Percentiles rank a stretch among this genome's conserved stretches.
Evolutionary conservation across 2,113 vertebrate species (phyloP).

Genomic region (Desmodus rotundus): DNA sequence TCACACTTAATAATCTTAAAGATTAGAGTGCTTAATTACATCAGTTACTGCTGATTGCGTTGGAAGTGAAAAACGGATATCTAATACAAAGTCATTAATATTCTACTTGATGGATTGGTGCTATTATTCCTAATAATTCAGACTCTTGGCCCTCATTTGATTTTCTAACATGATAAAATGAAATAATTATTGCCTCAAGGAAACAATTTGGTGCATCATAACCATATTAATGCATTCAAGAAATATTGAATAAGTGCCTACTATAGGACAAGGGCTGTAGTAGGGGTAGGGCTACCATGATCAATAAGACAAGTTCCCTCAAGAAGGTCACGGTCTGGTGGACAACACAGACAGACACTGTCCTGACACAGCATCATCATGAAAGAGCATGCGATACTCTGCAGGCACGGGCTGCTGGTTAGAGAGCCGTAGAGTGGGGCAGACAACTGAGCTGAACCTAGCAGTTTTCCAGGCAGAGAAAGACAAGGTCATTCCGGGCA

Average conservation of each 20-base stretch:
- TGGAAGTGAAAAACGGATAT: constrained; percentile 47
- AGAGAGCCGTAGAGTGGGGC: background rate
- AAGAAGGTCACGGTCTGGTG: background rate
- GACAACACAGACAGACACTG: background rate
- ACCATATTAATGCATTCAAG: background rate
- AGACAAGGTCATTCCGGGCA: constrained; percentile 44
- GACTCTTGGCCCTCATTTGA: background rate
- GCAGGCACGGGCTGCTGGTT: background rate
- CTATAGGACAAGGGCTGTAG: background rate
- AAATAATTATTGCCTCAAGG: constrained; percentile 30
- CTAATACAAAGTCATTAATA: constrained; percentile 50
- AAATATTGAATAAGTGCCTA: background rate
- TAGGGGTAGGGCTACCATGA: background rate
- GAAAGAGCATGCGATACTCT: background rate
- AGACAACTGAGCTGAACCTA: background rate
- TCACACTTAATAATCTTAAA: constrained; percentile 42
- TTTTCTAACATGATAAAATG: constrained; percentile 39
- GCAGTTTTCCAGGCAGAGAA: constrained; percentile 37
- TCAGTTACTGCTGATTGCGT: constrained; percentile 41
- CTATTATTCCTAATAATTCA: constrained; percentile 33
- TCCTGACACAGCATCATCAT: background rate
- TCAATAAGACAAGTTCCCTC: background rate
- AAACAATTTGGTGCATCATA: background rate
- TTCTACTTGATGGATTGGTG: background rate
- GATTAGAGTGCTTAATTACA: constrained; percentile 35